Percentiles rank a stretch among this genome's conserved stretches.
Evolutionary conservation across 1,140 invertebrate genomes (phyloP).

Genomic region (Halesus radiatus): DNA sequence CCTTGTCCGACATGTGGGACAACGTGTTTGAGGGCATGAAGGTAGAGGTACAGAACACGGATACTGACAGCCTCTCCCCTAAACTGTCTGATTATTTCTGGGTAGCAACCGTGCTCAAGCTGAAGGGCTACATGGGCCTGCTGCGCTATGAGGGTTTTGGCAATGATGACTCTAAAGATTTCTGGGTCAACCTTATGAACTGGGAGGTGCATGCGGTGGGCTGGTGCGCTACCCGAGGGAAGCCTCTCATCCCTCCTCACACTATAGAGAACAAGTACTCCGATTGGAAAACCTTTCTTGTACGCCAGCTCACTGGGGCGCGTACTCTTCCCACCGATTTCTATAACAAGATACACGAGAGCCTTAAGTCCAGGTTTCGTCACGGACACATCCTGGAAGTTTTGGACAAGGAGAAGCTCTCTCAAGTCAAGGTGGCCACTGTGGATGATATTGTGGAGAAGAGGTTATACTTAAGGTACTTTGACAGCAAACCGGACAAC

Average conservation of each 20-base stretch:
- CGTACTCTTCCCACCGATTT: constrained; percentile 93
- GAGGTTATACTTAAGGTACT: constrained; percentile 91
- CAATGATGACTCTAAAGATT: constrained; percentile 88
- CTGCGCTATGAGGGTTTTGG: constrained; percentile 96
- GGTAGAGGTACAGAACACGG: constrained; percentile 93
- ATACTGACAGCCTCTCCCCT: constrained; percentile 85
- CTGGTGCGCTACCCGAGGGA: constrained; percentile 96
- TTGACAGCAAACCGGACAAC: constrained; percentile 82
- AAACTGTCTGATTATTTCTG: constrained; percentile 89
- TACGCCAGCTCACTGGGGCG: constrained; percentile 92
- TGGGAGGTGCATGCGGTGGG: constrained; percentile 95
- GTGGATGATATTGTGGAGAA: constrained; percentile 93
- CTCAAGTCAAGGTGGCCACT: constrained; percentile 89
- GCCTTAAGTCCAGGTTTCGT: constrained; percentile 85
- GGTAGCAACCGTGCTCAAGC: constrained; percentile 93
- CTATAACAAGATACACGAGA: constrained; percentile 88
- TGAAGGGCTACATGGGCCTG: constrained; percentile 93
- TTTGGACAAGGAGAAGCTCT: constrained; percentile 95
- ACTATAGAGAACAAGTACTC: constrained; percentile 92
- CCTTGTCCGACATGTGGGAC: constrained; percentile 93
- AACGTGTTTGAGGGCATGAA: constrained; percentile 95
- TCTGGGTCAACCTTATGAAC: constrained; percentile 95
- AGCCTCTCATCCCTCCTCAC: constrained; percentile 93
- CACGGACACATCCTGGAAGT: constrained; percentile 91
- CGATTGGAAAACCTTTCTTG: constrained; percentile 95